Conservation (phyloP, 2,888 invertebrate genomes). For the Diarsia rubi region DNA sequence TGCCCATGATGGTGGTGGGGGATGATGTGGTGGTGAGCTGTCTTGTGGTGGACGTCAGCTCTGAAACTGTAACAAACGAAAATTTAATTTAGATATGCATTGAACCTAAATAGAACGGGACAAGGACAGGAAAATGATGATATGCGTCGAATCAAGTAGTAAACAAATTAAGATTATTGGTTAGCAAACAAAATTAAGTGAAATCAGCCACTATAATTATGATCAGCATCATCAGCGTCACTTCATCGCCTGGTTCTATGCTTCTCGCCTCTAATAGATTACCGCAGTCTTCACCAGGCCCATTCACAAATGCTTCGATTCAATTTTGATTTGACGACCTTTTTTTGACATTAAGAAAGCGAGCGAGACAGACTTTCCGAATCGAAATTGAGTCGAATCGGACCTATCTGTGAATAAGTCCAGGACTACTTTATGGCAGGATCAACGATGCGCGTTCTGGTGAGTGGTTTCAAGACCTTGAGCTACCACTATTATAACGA, state of each 20-base stretch:
- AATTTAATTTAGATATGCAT: background rate
- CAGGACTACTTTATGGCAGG: background rate
- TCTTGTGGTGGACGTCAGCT: slow-evolving; percentile 80
- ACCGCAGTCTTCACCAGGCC: background rate
- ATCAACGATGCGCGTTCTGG: background rate
- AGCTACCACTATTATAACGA: background rate
- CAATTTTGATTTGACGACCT: too few relatives aligned
- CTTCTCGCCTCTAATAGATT: background rate
- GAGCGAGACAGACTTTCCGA: too few relatives aligned
- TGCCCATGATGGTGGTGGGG: slow-evolving; percentile 71
- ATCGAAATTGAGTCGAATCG: too few relatives aligned
- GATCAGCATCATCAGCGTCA: background rate
- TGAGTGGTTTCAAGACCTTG: background rate
- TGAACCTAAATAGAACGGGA: too few relatives aligned
- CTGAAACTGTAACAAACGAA: slow-evolving; percentile 75
- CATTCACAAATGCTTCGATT: too few relatives aligned
- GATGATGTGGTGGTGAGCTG: slow-evolving; percentile 76
- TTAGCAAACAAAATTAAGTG: background rate
- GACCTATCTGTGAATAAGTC: too few relatives aligned
- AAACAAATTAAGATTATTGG: background rate
- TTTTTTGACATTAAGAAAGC: too few relatives aligned
- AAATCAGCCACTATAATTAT: background rate
- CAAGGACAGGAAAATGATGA: too few relatives aligned
- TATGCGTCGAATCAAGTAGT: background rate
- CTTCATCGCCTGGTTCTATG: too few relatives aligned